Evolutionary conservation across 2,113 vertebrate species (phyloP), one percentile per base, ranked within the genome.

Genomic region (Maccullochella peelii): DNA sequence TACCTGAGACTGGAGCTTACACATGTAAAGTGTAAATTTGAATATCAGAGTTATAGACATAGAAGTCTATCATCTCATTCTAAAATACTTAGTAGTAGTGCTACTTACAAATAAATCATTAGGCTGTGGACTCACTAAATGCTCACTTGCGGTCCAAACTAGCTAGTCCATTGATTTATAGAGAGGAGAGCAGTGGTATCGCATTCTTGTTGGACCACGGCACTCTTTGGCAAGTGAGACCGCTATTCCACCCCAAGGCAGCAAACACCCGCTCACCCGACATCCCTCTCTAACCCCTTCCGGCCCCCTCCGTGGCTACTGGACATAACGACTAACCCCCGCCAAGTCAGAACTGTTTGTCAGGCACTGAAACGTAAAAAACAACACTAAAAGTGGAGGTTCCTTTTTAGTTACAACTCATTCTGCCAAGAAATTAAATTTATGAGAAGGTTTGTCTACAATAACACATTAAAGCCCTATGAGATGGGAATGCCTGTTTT

Each of bases 401-500:
- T 76, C 52, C 76, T 78, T 92, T 94, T 90, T 83, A 73, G 82
- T 81, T 90, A 86, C 61, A 77, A 83, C 27, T 73, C 11, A 36
- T 84, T 78, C 77, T 83, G 89, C 89, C 92, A 93, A 93, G 86
- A 88, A 85, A 79, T 80, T 82, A 69, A 91, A 92, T 94, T 90
- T 92, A 92, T 86, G 82, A 77, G 78, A 78, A 69, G 90, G 85
- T 83, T 84, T 88, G 85, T 94, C 91, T 91, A 86, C 69, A 90
- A 91, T 87, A 94, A 92, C 88, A 93, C 75, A 88, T 89, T 90
- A 91, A 92, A 93, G 70, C 62, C 80, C 80, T 59, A 59, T 49
- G 84, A 89, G 79, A 84, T 30, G 42, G 59, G 83, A 88, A 89
- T 84, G 84, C 62, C 70, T 61, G 80, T 84, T 90, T 89, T 79